These are phyloP conservation scores for Neocloeon triangulifer DNA, from an alignment of 1,140 invertebrate genomes.

Conservation along the genomic window DNA sequence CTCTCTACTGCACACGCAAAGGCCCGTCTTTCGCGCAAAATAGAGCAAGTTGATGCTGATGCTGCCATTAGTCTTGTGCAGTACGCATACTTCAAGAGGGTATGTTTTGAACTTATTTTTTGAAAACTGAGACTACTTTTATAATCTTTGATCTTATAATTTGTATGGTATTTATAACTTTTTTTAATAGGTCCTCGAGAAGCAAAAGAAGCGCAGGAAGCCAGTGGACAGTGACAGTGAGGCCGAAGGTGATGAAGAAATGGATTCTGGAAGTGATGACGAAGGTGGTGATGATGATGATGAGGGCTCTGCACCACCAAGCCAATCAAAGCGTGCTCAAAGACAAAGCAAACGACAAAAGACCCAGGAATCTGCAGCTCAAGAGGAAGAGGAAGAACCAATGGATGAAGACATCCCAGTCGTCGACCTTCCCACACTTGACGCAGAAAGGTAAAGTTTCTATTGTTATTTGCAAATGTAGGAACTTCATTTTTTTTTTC, in stretches of 20 bases:
- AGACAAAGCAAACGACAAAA: constrained; percentile 8
- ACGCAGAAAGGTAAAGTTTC: too few species aligned
- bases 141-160: not conserved
- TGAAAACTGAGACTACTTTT: constrained; percentile 3
- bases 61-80: constrained; percentile 91
- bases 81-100: constrained; percentile 94
- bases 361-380: constrained; percentile 17
- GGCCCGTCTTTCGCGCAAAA: constrained; percentile 62
- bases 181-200: constrained; percentile 44
- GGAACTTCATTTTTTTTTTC: constrained; percentile 11
- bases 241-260: constrained; percentile 9
- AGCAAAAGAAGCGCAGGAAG: constrained; percentile 41
- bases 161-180: too few species aligned
- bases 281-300: constrained; percentile 14
- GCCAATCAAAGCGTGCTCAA: constrained; percentile 8
- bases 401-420: too few species aligned
- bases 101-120: too few species aligned
- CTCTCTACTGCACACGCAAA: constrained; percentile 96
- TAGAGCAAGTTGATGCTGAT: constrained; percentile 65
- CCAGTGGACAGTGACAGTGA: constrained; percentile 14
- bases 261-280: not conserved
- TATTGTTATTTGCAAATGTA: too few species aligned
- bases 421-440: not conserved
- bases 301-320: constrained; percentile 10
- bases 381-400: constrained; percentile 13